phyloP scores from a whole-genome alignment of 92 coral and sea anemone genomes.

The Epizoanthus illoricatus region DNA sequence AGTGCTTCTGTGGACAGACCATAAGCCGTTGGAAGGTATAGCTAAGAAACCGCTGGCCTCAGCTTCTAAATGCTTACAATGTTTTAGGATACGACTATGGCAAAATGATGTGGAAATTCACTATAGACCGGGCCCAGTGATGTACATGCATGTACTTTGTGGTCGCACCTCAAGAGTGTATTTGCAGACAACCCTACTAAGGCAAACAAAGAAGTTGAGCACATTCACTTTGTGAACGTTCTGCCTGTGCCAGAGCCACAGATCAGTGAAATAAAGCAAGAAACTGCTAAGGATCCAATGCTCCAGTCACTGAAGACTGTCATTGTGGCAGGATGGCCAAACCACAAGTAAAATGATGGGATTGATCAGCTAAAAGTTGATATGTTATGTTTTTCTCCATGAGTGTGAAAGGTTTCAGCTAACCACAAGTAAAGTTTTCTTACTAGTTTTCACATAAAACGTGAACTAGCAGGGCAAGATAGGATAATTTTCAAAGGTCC shows the following conservation, averaged over 20 bases:
- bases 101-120: background rate
- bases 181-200: too few relatives aligned
- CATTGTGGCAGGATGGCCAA: constrained; percentile 62
- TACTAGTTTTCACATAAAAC: constrained; percentile 40
- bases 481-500: constrained; percentile 16
- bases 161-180: constrained; percentile 13
- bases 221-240: too few relatives aligned
- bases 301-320: constrained; percentile 42
- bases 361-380: too few relatives aligned
- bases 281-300: constrained; percentile 58
- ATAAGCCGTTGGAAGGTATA: too few relatives aligned
- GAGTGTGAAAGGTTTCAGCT: too few relatives aligned
- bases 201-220: too few relatives aligned
- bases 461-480: constrained; percentile 54
- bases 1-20: too few relatives aligned
- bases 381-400: too few relatives aligned
- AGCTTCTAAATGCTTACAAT: constrained; percentile 51
- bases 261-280: constrained; percentile 30
- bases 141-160: constrained; percentile 25
- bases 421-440: background rate
- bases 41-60: constrained; percentile 42
- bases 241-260: too few relatives aligned
- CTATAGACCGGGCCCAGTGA: background rate
- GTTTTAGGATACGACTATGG: constrained; percentile 26
- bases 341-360: background rate